Base-by-base conservation (phyloP, 2,888 invertebrate genomes). In the Syritta pipiens region DNA sequence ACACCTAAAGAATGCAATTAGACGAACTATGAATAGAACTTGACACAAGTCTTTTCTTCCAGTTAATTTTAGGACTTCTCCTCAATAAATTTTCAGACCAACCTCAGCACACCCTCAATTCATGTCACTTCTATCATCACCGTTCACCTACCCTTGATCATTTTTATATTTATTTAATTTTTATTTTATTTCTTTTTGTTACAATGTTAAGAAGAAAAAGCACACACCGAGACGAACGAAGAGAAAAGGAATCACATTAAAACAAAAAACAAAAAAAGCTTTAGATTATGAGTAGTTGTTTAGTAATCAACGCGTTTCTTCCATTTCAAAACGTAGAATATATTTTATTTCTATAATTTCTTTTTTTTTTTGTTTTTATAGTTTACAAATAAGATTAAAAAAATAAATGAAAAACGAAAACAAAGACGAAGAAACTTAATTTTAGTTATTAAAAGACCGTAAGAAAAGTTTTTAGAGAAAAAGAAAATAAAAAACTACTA, bases 311-410 rank as follows among this genome's bases (percentile, higher is more conserved):
- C 40, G 57, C 26, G 51, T 71, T 53, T 60, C 69, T 53, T 46
- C 69, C 69, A 69, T 60, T 59, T 59, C 30, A 12, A 55, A 37
- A 46, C 48, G 40, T 59, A 59, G 49, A 49, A 28, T 57, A 28
- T 40, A 28, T 48, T 46, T 48, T 48, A 57, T 40, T 46, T 48
- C 7, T 37, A 26, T 35, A n/a, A 17, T 26, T 19, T 60, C n/a
- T 51, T 6, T 48, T 22, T 51, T 59, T 35, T 1, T 26, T 37
- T 35, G n/a, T 4, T 68, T 30, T 24, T 35, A 32, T 28, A 65
- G 10, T 44, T 65, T 46, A 67, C 19, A 65, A 53, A 24, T 12
- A 37, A 46, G 48, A 46, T 62, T 71, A 42, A 68, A 44, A 51
- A 10, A 55, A 44, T 28, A 55, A 5, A 40, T 14, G 3, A 46